phyloP scores from a whole-genome alignment of 2,797 vertebrate genomes.

The Hydrocynus forskahlii region DNA sequence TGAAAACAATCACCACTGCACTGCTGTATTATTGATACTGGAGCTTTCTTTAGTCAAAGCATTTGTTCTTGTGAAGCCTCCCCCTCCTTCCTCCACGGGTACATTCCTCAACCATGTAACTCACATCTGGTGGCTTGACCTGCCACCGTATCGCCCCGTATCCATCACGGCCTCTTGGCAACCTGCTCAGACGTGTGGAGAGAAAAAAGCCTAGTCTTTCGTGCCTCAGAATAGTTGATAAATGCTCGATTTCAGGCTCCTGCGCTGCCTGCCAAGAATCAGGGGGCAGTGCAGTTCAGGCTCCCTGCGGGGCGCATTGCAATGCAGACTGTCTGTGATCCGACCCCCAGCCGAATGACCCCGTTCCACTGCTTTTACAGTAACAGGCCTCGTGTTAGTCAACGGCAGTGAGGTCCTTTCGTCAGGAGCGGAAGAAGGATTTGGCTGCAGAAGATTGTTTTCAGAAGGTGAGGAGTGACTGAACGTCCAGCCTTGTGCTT shows the following conservation, averaged over 20 bases:
- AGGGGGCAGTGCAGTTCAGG: conserved; percentile 45
- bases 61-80: not conserved
- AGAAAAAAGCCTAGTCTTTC: conserved; percentile 38
- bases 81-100: conserved; percentile 7
- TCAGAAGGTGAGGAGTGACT: not conserved
- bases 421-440: not conserved
- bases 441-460: not conserved
- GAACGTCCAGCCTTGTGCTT: no score
- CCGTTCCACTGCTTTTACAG: not conserved
- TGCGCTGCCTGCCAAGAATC: conserved; percentile 49
- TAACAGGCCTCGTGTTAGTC: not conserved
- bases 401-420: not conserved
- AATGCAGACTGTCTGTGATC: conserved; percentile 47
- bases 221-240: conserved; percentile 56
- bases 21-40: no score
- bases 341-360: conserved; percentile 45
- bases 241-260: conserved; percentile 55
- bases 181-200: conserved; percentile 38
- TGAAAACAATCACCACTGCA: no score
- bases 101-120: conserved; percentile 40
- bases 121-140: conserved; percentile 62
- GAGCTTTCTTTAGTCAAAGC: not conserved
- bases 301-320: conserved; percentile 51
- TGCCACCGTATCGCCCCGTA: conserved; percentile 56
- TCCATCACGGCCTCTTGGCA: conserved; percentile 62